A percentile compares a stretch with the other conserved stretches of the same genome.
Evolutionary conservation across 2,888 invertebrate genomes (phyloP).

Genomic region (Oeneis ivallda): DNA sequence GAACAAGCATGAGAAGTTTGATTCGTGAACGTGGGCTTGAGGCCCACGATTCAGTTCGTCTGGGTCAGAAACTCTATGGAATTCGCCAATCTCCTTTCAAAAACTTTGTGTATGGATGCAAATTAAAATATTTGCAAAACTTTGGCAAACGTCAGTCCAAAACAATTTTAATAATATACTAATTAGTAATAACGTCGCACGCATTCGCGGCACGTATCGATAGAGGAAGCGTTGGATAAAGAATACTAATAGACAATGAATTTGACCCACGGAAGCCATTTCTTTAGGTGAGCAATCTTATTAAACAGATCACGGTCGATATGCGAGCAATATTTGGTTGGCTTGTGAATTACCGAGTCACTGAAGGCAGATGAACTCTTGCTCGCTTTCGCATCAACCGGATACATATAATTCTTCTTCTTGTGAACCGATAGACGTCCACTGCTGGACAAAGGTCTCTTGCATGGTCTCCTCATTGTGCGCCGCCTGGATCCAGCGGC

Average conservation of each 20-base stretch:
- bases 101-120: background rate
- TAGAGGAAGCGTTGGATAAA: background rate
- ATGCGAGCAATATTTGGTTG: background rate
- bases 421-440: too few relatives aligned
- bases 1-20: too few relatives aligned
- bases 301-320: background rate
- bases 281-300: background rate
- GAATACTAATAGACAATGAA: slow-evolving; percentile 7
- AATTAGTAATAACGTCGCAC: background rate
- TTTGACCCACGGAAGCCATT: slow-evolving; percentile 7
- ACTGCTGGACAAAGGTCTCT: too few relatives aligned
- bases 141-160: background rate
- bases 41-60: too few relatives aligned
- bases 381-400: too few relatives aligned
- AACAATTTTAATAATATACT: background rate
- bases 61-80: too few relatives aligned
- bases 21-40: too few relatives aligned
- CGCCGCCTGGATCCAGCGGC: too few relatives aligned
- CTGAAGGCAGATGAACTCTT: too few relatives aligned
- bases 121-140: background rate
- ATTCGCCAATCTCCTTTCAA: too few relatives aligned
- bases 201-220: slow-evolving; percentile 1
- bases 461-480: too few relatives aligned
- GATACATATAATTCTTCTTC: too few relatives aligned
- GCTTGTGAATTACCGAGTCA: background rate